Evolutionary conservation across 1,140 invertebrate species (phyloP), one percentile per base, ranked within the genome.

Genomic region (Goniozus legneri): DNA sequence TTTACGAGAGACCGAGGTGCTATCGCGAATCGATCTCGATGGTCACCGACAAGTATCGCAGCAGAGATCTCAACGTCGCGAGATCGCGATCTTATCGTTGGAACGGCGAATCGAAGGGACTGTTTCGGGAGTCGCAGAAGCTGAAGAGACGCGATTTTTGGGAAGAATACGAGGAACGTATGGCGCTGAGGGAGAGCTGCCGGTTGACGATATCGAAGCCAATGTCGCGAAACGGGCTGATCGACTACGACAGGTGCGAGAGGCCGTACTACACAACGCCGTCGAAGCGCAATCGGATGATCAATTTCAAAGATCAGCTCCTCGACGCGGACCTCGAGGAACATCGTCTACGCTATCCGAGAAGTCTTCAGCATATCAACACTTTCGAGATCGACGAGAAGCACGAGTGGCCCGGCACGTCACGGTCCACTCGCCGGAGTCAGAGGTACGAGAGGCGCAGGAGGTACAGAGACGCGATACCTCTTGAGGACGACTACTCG

Each of bases 351-450:
- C n/a, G n/a, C n/a, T 72, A 72, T 36, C 65, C 68, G 1, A 68
- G 61, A 44, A 73, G 71, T 39, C 39, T 73, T 13, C 62, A 67
- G 39, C 69, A 76, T 44, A 54, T 74, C 10, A 74, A 67, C 6
- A 65, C 71, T 37, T 49, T 72, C 6, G 68, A 72, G 18, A 55
- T 71, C 22, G 56, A 73, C 12, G 58, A 58, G 2, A 66, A 66
- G 6, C 34, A 66, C 4, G 64, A 62, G 2, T 37, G 0, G 49
- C 16, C 15, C 56, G 21, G 13, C 62, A 12, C 62, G n/a, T 48
- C 50, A n/a, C 21, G 45, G 0, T 48, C 49, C 13, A 12, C 44
- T 2, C 13, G 12, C 14, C 19, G 15, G 13, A 1, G 2, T 30
- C 1, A 10, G 20, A 54, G 39, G 19, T 35, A 37, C 8, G 34